phyloP scores from a whole-genome alignment of 2,888 invertebrate species.

The Tipula confusa region DNA sequence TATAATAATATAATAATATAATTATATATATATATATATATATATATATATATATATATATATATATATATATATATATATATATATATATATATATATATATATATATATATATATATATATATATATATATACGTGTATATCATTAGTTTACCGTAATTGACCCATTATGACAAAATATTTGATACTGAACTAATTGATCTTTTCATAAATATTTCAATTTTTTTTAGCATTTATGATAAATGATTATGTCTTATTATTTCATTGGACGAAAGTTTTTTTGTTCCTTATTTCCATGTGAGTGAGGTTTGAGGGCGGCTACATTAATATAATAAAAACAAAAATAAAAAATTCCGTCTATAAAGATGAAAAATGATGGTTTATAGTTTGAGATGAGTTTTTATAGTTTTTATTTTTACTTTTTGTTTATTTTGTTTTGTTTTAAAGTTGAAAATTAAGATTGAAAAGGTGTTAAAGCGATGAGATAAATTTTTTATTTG shows the following conservation, averaged over 20 bases:
- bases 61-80: too few species aligned
- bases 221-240: background rate
- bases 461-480: conserved; percentile 20
- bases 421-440: conserved; percentile 15
- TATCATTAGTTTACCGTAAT: background rate
- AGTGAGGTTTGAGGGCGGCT: conserved; percentile 21
- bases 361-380: background rate
- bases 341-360: background rate
- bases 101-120: too few species aligned
- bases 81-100: too few species aligned
- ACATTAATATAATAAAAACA: background rate
- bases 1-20: too few species aligned
- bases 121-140: background rate
- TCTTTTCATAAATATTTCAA: background rate
- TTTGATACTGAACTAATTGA: background rate
- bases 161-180: background rate
- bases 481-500: conserved; percentile 25
- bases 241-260: background rate
- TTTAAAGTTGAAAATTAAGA: conserved; percentile 12
- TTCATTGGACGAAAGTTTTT: background rate
- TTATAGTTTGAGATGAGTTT: conserved; percentile 13
- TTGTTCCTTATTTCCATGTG: background rate
- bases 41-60: too few species aligned
- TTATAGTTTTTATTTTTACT: background rate
- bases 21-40: too few species aligned